Evolutionary conservation across 2,888 invertebrate species (phyloP), one percentile per base, ranked within the genome.

Genomic region (Torymus tubicola): DNA sequence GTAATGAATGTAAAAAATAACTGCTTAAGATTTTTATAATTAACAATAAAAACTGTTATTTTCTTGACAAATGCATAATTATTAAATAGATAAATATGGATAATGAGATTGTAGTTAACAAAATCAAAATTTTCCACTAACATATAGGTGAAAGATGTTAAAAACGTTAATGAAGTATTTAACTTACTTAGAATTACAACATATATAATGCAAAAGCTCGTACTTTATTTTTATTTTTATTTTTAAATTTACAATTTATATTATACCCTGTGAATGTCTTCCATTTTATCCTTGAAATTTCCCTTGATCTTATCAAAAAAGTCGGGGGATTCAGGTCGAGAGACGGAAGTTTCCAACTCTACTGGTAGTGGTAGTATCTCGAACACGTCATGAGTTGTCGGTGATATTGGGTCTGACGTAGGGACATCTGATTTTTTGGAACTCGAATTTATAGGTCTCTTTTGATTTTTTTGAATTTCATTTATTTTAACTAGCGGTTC

Each of bases 251-350:
- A 42, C 5, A 42, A 42, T 42, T 42, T 42, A 42, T 42, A 42
- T 42, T 52, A 72, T 93, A 94, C 94, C 94, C 93, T 93, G 84
- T 94, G 93, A 65, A 94, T 91, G 86, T 91, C 92, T 84, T 94
- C 94, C 64, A 93, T 92, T 82, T 92, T 92, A 82, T 92, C 93
- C 87, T 91, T 93, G 80, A 83, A 79, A 70, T 81, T 83, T 4
- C 16, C 81, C 74, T 83, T 84, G 64, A 84, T 77, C 63, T 64
- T 84, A 57, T 82, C 79, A 18, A 84, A 82, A 21, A 83, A 82
- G 67, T 82, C 81, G 13, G 75, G 78, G 10, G 63, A 72, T 4
- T 75, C 73, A 5, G 82, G 52, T 52, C 70, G 72, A 11, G 58
- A 68, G 0, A 16, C 16, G 5, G 67, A 63, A 68, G 16, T 72